Evolutionary conservation across 2,888 invertebrate species (phyloP).

Genomic region (Bellardia bayeri): DNA sequence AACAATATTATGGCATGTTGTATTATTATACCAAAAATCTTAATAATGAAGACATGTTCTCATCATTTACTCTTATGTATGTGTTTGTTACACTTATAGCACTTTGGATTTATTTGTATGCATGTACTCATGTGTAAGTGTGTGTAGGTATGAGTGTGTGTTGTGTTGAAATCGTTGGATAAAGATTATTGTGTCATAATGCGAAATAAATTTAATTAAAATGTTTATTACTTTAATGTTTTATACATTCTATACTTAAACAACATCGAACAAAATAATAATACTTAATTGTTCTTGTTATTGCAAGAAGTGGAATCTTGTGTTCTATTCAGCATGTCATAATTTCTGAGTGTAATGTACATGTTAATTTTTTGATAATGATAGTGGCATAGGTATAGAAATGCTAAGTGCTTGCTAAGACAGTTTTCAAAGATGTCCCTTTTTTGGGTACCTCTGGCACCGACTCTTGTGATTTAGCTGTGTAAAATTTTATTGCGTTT

Average conservation of each 20-base stretch:
- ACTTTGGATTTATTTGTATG: neutral
- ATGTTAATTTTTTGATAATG: neutral
- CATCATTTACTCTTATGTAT: slow-evolving; percentile 36
- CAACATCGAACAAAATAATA: slow-evolving; percentile 52
- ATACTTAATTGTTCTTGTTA: slow-evolving; percentile 54
- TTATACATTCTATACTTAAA: slow-evolving; percentile 9
- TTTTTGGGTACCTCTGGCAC: too few relatives aligned
- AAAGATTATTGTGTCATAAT: slow-evolving; percentile 74
- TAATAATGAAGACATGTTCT: slow-evolving; percentile 69
- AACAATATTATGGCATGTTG: slow-evolving; percentile 6
- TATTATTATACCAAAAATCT: slow-evolving; percentile 68
- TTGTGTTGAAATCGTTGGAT: slow-evolving; percentile 51
- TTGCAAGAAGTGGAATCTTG: too few relatives aligned
- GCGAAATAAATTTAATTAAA: slow-evolving; percentile 75
- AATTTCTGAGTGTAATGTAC: neutral
- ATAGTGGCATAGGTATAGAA: too few relatives aligned
- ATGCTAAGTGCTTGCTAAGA: too few relatives aligned
- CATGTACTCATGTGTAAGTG: neutral
- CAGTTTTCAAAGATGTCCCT: too few relatives aligned
- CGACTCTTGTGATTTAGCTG: too few relatives aligned
- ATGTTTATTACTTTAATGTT: slow-evolving; percentile 68
- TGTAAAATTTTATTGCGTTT: too few relatives aligned
- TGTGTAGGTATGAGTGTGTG: neutral
- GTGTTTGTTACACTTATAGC: slow-evolving; percentile 46
- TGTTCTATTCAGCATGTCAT: neutral